Evolutionary conservation across 2,797 vertebrate species (phyloP).

Genomic region (Sylvilagus floridanus): DNA sequence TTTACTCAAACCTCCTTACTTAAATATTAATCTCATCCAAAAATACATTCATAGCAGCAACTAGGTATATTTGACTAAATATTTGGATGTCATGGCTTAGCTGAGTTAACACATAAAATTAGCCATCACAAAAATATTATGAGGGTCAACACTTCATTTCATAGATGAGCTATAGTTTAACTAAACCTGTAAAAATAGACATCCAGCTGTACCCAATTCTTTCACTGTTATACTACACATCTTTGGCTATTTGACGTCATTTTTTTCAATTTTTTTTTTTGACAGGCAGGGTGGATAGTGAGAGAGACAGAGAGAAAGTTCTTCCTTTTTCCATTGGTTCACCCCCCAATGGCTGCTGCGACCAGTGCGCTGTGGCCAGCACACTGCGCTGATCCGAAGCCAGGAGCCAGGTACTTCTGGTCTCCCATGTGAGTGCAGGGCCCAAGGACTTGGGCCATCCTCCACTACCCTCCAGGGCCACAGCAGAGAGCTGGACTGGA

Average conservation of each 20-base stretch:
- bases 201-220: neutral
- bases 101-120: constrained; percentile 40
- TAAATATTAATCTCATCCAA: neutral
- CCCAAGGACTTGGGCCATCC: too few species aligned
- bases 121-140: neutral
- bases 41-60: neutral
- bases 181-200: neutral
- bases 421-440: too few species aligned
- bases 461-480: too few species aligned
- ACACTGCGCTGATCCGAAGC: too few species aligned
- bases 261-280: too few species aligned
- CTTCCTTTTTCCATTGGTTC: too few species aligned
- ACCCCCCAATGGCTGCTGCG: too few species aligned
- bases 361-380: too few species aligned
- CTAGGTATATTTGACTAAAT: neutral
- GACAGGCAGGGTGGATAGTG: too few species aligned
- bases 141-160: constrained; percentile 10
- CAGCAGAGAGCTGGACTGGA: too few species aligned
- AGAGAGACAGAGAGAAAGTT: too few species aligned
- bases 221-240: neutral
- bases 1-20: constrained; percentile 23
- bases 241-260: neutral
- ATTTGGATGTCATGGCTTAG: neutral
- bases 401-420: too few species aligned
- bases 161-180: neutral